Evolutionary conservation across 53 echinoderm and acorn worm species (phyloP).

Genomic region (Actinopyga echinites): DNA sequence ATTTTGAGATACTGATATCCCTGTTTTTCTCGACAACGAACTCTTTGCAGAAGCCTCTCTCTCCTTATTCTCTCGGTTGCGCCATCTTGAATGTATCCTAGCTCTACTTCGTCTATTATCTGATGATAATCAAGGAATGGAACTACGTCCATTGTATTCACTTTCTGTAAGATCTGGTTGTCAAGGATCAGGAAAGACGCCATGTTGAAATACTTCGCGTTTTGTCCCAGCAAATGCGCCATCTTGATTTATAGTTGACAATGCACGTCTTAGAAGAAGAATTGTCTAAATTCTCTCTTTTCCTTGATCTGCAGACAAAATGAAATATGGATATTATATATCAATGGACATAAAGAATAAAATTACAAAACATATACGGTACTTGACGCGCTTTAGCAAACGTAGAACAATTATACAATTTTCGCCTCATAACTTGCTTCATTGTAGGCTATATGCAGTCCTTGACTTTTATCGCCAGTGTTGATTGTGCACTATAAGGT

Average conservation of each 20-base stretch:
- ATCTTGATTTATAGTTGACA: slow-evolving; percentile 17
- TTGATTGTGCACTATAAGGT: no score
- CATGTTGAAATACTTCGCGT: slow-evolving; percentile 64
- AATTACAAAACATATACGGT: no score
- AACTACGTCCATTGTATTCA: slow-evolving; percentile 54
- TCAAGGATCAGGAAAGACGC: slow-evolving; percentile 68
- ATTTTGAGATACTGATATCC: slow-evolving; percentile 64
- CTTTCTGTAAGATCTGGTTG: slow-evolving; percentile 59
- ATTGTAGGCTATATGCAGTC: no score
- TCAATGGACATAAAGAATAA: no score
- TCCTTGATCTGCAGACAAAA: no score
- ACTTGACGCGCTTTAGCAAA: no score
- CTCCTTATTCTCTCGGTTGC: slow-evolving; percentile 63
- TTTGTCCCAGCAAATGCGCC: slow-evolving; percentile 28
- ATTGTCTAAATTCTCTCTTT: no score
- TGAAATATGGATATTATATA: no score
- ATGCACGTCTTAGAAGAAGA: no score
- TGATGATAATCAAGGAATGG: slow-evolving; percentile 38
- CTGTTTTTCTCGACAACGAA: slow-evolving; percentile 41
- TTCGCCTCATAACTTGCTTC: no score
- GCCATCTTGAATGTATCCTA: slow-evolving; percentile 50
- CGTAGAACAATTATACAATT: no score
- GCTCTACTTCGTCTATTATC: slow-evolving; percentile 28
- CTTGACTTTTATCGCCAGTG: no score
- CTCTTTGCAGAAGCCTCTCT: slow-evolving; percentile 55